These are phyloP conservation scores for Myripristis murdjan DNA, from an alignment of 2,797 vertebrate genomes.

Conservation along the genomic window DNA sequence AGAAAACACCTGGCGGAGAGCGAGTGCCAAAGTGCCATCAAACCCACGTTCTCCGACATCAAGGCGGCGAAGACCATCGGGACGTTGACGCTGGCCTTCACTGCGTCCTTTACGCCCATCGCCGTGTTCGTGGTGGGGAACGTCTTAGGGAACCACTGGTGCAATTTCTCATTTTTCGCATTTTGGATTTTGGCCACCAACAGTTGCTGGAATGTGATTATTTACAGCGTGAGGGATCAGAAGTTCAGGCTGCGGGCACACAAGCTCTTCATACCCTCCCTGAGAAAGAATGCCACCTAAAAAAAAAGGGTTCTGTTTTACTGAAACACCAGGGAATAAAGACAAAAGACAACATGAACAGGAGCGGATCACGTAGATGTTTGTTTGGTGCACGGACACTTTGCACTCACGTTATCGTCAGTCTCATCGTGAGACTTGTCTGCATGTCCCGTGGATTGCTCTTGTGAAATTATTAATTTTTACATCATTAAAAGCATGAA, in stretches of 20 bases:
- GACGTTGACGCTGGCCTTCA: conserved; percentile 85
- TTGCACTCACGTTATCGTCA: not conserved
- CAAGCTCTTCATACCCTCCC: conserved; percentile 76
- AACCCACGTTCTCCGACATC: conserved; percentile 87
- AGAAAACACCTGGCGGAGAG: conserved; percentile 81
- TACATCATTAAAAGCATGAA: conserved; percentile 39
- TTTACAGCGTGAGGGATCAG: conserved; percentile 87
- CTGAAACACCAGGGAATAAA: not conserved
- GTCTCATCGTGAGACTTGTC: conserved; percentile 17
- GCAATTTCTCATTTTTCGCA: conserved; percentile 88
- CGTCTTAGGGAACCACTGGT: conserved; percentile 87
- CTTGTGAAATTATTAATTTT: conserved; percentile 37
- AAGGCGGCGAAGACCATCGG: conserved; percentile 89
- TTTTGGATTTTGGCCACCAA: conserved; percentile 89
- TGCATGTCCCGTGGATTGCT: conserved; percentile 56
- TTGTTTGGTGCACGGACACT: conserved; percentile 28
- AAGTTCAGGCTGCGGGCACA: conserved; percentile 85
- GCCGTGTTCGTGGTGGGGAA: conserved; percentile 88
- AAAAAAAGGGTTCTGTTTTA: not conserved
- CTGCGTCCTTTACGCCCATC: conserved; percentile 86
- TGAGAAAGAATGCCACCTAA: conserved; percentile 44
- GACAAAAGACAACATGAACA: too few species aligned
- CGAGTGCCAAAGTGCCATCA: conserved; percentile 70
- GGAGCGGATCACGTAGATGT: not conserved
- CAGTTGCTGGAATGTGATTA: conserved; percentile 89